These are phyloP conservation scores for Corythaeola cristata DNA, from an alignment of 2,113 vertebrate genomes.

Conservation along the genomic window DNA sequence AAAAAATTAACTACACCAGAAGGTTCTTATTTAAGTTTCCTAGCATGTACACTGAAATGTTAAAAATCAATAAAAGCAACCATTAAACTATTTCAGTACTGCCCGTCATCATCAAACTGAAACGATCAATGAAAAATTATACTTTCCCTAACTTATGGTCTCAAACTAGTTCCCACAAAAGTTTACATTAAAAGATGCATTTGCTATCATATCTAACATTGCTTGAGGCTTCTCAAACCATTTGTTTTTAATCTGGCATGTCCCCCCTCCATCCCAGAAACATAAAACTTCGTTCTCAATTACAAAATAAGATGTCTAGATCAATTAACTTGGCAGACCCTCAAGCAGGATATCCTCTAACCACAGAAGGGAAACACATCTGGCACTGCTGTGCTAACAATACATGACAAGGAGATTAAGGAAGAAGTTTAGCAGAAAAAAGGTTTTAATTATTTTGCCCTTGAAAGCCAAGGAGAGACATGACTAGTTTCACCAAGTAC, in stretches of 20 bases:
- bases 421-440: not conserved
- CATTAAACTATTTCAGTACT: not conserved
- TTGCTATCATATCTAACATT: not conserved
- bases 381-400: slow-evolving; percentile 12
- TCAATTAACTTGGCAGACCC: slow-evolving; percentile 21
- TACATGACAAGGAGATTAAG: slow-evolving; percentile 7
- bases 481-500: not conserved
- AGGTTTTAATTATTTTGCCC: not conserved
- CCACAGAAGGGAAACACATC: slow-evolving; percentile 48
- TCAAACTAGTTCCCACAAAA: not conserved
- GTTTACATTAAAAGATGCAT: not conserved
- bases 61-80: not conserved
- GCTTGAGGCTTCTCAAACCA: not conserved
- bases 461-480: not conserved
- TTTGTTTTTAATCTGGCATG: not conserved
- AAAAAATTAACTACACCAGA: not conserved
- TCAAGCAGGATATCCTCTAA: slow-evolving; percentile 53
- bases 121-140: not conserved
- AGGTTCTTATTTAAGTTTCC: not conserved
- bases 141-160: not conserved
- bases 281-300: not conserved
- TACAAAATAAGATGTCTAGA: not conserved
- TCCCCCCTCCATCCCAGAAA: not conserved
- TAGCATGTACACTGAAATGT: not conserved
- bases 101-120: not conserved